These are phyloP conservation scores for Andrena haemorrhoa DNA, from an alignment of 2,888 invertebrate species.

Conservation along the genomic window DNA sequence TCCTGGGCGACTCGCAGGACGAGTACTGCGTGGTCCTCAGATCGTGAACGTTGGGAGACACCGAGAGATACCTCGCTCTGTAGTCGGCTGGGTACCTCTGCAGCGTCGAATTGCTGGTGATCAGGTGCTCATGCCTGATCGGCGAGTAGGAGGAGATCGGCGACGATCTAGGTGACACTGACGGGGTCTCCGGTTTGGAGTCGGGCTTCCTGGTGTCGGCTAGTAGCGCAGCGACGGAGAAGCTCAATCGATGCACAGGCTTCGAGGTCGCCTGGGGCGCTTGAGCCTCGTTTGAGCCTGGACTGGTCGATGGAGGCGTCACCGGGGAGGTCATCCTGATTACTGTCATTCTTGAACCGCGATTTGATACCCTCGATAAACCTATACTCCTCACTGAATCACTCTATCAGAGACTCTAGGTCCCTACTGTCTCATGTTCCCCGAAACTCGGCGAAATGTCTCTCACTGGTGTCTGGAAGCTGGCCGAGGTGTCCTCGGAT, in stretches of 20 bases:
- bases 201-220: constrained; percentile 85
- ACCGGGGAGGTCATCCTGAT: constrained; percentile 82
- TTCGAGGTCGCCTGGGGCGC: constrained; percentile 76
- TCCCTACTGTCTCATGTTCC: constrained; percentile 24
- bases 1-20: constrained; percentile 45
- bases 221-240: constrained; percentile 87
- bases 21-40: constrained; percentile 25
- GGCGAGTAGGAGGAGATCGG: constrained; percentile 68
- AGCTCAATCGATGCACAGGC: constrained; percentile 84
- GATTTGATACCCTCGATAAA: constrained; percentile 17
- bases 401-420: constrained; percentile 2
- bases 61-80: constrained; percentile 59
- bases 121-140: constrained; percentile 63
- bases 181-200: constrained; percentile 40
- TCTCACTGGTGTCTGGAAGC: constrained; percentile 2
- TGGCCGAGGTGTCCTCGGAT: neutral
- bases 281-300: constrained; percentile 72
- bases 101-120: constrained; percentile 41
- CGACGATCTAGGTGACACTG: constrained; percentile 53
- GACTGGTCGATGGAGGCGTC: constrained; percentile 80
- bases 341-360: constrained; percentile 81
- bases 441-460: neutral
- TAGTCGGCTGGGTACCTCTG: constrained; percentile 68
- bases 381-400: constrained; percentile 8
- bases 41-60: constrained; percentile 53